Conservation (phyloP, 2,113 vertebrate genomes). For the Alectura lathami region DNA sequence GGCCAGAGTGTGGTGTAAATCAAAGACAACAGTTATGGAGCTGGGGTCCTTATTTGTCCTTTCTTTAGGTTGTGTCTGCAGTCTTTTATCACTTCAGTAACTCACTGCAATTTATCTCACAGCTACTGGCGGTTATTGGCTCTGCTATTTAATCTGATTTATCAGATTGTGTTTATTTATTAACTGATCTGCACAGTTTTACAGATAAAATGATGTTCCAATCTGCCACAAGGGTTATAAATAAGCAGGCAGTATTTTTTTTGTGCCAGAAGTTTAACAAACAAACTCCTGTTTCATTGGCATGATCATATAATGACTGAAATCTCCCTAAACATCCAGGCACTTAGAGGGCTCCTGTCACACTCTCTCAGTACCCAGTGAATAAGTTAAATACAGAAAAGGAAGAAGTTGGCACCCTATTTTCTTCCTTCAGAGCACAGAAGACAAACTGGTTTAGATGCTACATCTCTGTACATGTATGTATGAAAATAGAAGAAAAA, state of each 20-base stretch:
- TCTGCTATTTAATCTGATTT: slow-evolving; percentile 11
- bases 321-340: neutral
- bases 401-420: neutral
- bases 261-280: slow-evolving; percentile 29
- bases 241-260: slow-evolving; percentile 51
- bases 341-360: neutral
- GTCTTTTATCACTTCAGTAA: neutral
- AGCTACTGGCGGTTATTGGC: neutral
- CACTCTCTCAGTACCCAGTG: neutral
- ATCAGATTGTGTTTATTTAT: slow-evolving; percentile 47
- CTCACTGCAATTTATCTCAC: neutral
- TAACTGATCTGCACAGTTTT: slow-evolving; percentile 31
- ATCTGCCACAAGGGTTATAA: slow-evolving; percentile 26
- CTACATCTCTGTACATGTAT: neutral
- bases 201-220: slow-evolving; percentile 37
- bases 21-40: neutral
- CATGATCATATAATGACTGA: neutral
- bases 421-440: neutral
- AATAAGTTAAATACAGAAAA: neutral
- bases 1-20: neutral
- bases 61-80: neutral
- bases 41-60: neutral
- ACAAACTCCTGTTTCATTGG: slow-evolving; percentile 4
- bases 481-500: neutral
- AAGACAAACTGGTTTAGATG: neutral